Evolutionary conservation across 2,888 invertebrate species (phyloP), one percentile per base, ranked within the genome.

Genomic region (Ornithoptera alexandrae): DNA sequence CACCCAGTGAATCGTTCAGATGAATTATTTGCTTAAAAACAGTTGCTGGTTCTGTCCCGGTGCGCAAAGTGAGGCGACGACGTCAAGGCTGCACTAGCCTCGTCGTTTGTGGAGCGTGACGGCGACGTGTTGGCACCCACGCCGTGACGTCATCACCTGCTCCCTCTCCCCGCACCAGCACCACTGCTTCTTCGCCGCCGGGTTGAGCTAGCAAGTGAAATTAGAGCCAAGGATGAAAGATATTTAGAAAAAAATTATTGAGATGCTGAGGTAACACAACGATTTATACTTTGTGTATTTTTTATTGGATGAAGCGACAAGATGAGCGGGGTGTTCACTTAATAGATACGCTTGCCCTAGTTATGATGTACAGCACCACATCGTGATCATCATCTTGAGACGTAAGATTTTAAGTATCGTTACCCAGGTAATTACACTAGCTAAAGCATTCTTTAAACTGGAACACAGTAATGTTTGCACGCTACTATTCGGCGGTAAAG

Each of bases 31-130:
- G 79, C 75, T 81, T 81, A 76, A 89, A 89, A 88, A 84, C 79
- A 73, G 74, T 76, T 76, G 82, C 39, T 78, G 81, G 89, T 89
- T 89, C 86, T 88, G 81, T 79, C 81, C 82, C 82, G 85, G 85
- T 86, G 90, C 83, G 89, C 90, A 89, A 89, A 88, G 90, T 89
- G 87, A 90, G 88, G 84, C 89, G 85, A 76, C 80, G 78, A 79
- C 89, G 84, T 83, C 92, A 92, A 92, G 92, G 92, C 87, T 91
- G 87, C 86, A 79, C 80, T 84, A 90, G 84, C 92, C 92, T 92
- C 89, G 91, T 82, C 80, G 90, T 92, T 92, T 92, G 92, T 92
- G 92, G 92, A 92, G 92, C 92, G 89, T 89, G 89, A 91, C 92
- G 88, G 84, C 88, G 88, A 90, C 91, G 91, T 91, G 91, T 87